These are phyloP conservation scores for Catotricha subobsoleta DNA, from an alignment of 2,888 invertebrate species.

Conservation along the genomic window DNA sequence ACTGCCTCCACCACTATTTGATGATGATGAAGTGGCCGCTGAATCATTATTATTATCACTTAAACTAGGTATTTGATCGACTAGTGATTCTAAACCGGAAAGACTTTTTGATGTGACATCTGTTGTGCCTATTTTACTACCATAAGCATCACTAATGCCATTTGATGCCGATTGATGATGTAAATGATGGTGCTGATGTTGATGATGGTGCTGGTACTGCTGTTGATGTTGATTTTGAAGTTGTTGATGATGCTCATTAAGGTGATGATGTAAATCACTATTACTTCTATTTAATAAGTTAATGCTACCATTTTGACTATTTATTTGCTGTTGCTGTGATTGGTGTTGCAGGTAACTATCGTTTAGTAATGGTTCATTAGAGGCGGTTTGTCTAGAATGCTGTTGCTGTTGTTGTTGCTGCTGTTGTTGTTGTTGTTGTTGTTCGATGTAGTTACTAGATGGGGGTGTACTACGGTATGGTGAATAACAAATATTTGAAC, in stretches of 20 bases:
- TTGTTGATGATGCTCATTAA: background rate
- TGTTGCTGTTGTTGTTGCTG: conserved; percentile 20
- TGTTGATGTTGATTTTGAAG: conserved; percentile 8
- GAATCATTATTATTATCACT: conserved; percentile 42
- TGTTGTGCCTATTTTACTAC: conserved; percentile 6
- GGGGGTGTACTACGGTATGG: conserved; percentile 23
- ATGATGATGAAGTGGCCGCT: conserved; percentile 6
- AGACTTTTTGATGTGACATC: conserved; percentile 74
- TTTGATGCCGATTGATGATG: background rate
- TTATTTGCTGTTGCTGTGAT: too few species aligned
- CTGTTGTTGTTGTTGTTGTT: conserved; percentile 12
- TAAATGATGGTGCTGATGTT: conserved; percentile 4
- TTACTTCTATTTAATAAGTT: too few species aligned
- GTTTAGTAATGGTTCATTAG: too few species aligned
- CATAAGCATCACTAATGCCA: background rate
- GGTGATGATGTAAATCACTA: background rate
- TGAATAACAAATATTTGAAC: conserved; percentile 15
- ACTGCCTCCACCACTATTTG: conserved; percentile 17
- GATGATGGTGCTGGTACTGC: conserved; percentile 1
- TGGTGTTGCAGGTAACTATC: too few species aligned
- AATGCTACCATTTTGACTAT: too few species aligned
- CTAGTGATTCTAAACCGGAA: conserved; percentile 72
- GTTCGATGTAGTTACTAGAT: too few species aligned
- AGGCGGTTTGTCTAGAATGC: too few species aligned
- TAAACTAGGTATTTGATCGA: conserved; percentile 81